phyloP scores from a whole-genome alignment of 2,888 invertebrate species.

The Eupithecia insigniata region DNA sequence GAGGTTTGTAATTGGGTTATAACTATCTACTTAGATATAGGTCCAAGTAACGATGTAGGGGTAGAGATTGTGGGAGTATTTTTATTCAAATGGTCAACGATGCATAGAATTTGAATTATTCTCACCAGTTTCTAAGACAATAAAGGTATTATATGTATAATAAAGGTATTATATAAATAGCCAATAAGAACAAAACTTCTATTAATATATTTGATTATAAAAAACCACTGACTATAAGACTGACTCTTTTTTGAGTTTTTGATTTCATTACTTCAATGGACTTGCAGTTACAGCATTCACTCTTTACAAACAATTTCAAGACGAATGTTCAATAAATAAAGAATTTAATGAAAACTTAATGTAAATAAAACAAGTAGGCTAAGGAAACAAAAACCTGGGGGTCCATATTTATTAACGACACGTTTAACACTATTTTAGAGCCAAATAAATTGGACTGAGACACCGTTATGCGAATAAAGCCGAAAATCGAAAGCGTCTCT shows the following conservation, averaged over 20 bases:
- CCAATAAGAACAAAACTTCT: neutral
- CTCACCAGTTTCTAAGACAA: neutral
- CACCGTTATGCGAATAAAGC: slow-evolving; percentile 65
- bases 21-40: neutral
- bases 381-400: neutral
- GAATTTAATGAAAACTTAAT: neutral
- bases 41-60: neutral
- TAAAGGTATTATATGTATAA: neutral
- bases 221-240: no score
- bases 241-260: no score
- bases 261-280: neutral
- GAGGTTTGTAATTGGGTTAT: neutral
- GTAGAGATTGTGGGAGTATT: neutral
- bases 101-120: neutral
- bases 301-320: neutral
- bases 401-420: slow-evolving; percentile 14
- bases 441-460: slow-evolving; percentile 56
- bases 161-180: no score
- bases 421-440: slow-evolving; percentile 29
- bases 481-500: slow-evolving; percentile 58
- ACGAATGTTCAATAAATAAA: neutral
- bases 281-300: neutral
- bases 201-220: no score
- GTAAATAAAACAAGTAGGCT: neutral
- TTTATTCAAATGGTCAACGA: neutral